Evolutionary conservation across 1,140 invertebrate species (phyloP), one percentile per base, ranked within the genome.

Genomic region (Branchinecta lindahli): DNA sequence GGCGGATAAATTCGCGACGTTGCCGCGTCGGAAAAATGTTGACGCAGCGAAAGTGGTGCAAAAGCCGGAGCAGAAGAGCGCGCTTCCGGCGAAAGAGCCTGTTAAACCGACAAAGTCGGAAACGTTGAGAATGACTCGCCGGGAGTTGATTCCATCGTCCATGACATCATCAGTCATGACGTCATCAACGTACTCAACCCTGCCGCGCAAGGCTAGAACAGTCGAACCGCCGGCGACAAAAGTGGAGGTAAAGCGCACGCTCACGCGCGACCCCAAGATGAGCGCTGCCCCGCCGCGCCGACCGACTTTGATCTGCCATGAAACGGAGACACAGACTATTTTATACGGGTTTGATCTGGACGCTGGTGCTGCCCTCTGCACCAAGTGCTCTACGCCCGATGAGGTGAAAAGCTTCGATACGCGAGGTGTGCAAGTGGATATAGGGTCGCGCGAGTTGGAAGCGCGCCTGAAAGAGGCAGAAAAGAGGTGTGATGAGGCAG

Each of bases 1-100:
- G 45, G 69, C 69, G n/a, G 71, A 72, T 45, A 72, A 72, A 46
- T 72, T 72, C 18, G 71, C 71, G 20, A 72, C 71, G 20, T 66
- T 72, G 66, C 71, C 71, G 44, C 66, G 70, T 20, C 61, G 71
- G 46, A 72, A 72, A 69, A n/a, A 21, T 8, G 45, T 45, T n/a
- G 69, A 71, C 18, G 33, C 44, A 6, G 18, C 7, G 7, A 18
- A 45, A 3, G 67, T 45, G 8, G 44, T 68, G 67, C 44, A 44
- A 18, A 47, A 69, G 8, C 45, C 68, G 44, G 68, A 69, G 9
- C 68, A 69, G 15, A 47, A 69, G 46, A 66, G 44, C 12, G 45
- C 46, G 8, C 68, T 69, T n/a, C 52, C 68, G n/a, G 52, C 66
- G 45, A 61, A 61, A 61, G 52, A 61, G 18, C 52, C 52, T 3